Evolutionary conservation across 1,140 invertebrate genomes (phyloP), one percentile per base, ranked within the genome.

Genomic region (Homarus americanus): DNA sequence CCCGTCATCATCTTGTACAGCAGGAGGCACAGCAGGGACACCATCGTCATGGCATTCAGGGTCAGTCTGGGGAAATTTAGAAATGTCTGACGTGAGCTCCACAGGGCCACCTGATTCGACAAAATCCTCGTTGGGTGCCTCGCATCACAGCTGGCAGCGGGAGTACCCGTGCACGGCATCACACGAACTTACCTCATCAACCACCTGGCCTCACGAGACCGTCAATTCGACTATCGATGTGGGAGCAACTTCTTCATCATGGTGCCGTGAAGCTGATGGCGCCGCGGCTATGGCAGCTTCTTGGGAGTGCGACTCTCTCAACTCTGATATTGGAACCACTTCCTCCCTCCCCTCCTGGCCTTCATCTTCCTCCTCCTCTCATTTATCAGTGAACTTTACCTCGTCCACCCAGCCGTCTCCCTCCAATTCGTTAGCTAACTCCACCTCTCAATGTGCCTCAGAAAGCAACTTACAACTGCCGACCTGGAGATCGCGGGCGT

Each of bases 201-300:
- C 72, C 10, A 40, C 63, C 34, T 38, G 28, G 66, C 73, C 73
- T 12, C 40, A 32, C 20, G 49, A 34, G 32, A 44, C 75, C 49
- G 69, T 66, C 20, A 85, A 73, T 49, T 85, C 83, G n/a, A 73
- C 83, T 4, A 24, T 73, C 15, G 83, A 85, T n/a, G 83, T n/a
- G 24, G 69, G 44, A 32, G 66, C 83, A 24, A 15, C 76, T 15
- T 79, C 76, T 4, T 40, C 76, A 49, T 79, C 76, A 10, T 85
- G 83, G 83, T 85, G 69, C 44, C 69, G 32, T 69, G 83, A 40
- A 5, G 36, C 5, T 15, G 82, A 84, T 34, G 83, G 69, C 28
- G 83, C 69, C 9, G 28, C n/a, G 3, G 63, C 7, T 5, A 12
- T 32, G 9, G 76, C 40, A 17, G 28, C 44, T 2, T n/a, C 76